Evolutionary conservation across 2,113 vertebrate genomes (phyloP).

Genomic region (Mystacornis crossleyi): DNA sequence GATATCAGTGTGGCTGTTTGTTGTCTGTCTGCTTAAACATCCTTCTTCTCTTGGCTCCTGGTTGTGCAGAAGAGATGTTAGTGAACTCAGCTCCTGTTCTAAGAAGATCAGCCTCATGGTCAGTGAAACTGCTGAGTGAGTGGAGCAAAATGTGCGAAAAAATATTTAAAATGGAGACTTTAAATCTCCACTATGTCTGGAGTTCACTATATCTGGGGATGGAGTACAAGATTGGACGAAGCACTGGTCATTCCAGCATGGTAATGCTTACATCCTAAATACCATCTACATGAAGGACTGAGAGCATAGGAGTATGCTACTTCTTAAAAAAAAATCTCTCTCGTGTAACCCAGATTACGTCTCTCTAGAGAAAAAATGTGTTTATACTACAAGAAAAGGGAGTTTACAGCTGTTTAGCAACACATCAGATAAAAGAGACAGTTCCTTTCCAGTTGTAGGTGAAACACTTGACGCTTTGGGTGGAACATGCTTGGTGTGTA

Average conservation of each 20-base stretch:
- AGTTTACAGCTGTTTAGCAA: not conserved
- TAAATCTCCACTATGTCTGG: not conserved
- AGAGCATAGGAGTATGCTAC: not conserved
- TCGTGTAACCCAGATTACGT: not conserved
- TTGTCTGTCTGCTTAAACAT: not conserved
- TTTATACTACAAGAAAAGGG: not conserved
- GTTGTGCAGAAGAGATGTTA: not conserved
- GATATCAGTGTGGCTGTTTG: not conserved
- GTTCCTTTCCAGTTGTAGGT: not conserved
- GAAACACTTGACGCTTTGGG: not conserved
- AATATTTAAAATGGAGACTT: not conserved
- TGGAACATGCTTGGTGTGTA: not conserved
- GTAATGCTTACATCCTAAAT: not conserved
- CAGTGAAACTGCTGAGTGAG: not conserved
- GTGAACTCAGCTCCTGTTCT: not conserved
- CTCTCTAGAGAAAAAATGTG: not conserved
- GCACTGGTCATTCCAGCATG: not conserved
- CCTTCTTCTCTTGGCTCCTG: not conserved
- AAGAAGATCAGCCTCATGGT: rapidly evolving
- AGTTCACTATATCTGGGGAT: not conserved
- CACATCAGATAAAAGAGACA: not conserved
- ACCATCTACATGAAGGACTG: not conserved
- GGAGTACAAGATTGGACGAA: not conserved
- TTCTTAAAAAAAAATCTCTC: not conserved
- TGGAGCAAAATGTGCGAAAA: not conserved